phyloP scores from a whole-genome alignment of 2,888 invertebrate genomes.

The Pristionchus arcanus region DNA sequence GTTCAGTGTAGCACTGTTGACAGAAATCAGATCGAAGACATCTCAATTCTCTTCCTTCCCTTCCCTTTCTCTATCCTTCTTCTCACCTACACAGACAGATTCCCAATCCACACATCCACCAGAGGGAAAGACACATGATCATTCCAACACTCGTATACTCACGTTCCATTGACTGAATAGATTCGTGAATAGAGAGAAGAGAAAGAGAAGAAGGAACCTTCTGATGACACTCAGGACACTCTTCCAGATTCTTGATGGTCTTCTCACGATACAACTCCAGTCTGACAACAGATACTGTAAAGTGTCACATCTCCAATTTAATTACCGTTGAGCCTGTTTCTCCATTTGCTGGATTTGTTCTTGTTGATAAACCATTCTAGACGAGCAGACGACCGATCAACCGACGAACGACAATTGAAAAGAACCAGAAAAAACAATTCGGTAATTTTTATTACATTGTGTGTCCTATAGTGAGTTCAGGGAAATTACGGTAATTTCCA shows the following conservation, averaged over 20 bases:
- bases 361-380: conserved; percentile 25
- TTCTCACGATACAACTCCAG: conserved; percentile 45
- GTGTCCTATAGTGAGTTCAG: neutral
- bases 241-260: neutral
- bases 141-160: conserved; percentile 50
- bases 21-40: conserved; percentile 53
- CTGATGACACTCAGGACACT: conserved; percentile 53
- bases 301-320: neutral
- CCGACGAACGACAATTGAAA: neutral
- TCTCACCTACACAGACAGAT: conserved; percentile 50
- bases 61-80: neutral
- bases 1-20: conserved; percentile 49
- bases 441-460: neutral
- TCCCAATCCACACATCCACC: conserved; percentile 61
- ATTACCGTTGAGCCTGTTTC: conserved; percentile 30
- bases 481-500: neutral
- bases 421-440: neutral
- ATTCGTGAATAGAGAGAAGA: neutral
- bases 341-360: conserved; percentile 47
- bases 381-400: neutral
- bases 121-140: conserved; percentile 56
- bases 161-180: conserved; percentile 53
- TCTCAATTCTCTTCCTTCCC: neutral
- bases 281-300: neutral
- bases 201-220: neutral